phyloP scores from a whole-genome alignment of 1,140 invertebrate species.

The Sitobion miscanthi region DNA sequence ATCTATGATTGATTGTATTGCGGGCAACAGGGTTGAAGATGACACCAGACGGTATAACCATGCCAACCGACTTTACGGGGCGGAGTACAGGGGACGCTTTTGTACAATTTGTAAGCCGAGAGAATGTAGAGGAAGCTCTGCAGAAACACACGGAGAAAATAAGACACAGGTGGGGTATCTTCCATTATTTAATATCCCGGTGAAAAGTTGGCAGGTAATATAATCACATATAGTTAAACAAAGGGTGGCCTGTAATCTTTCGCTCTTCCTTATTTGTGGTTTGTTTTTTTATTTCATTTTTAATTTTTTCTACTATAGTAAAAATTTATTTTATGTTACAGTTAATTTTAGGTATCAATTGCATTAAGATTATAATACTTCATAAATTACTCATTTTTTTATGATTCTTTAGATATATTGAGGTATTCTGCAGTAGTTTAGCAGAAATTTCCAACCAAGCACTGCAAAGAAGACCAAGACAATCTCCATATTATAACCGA shows the following conservation, averaged over 20 bases:
- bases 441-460: slow-evolving; percentile 67
- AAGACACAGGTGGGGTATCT: slow-evolving; percentile 93
- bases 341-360: slow-evolving; percentile 27
- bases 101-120: slow-evolving; percentile 95
- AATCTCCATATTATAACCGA: slow-evolving; percentile 86
- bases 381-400: slow-evolving; percentile 54
- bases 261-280: slow-evolving; percentile 53
- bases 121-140: slow-evolving; percentile 93
- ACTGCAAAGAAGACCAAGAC: slow-evolving; percentile 66
- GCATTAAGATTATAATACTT: not conserved
- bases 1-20: slow-evolving; percentile 65
- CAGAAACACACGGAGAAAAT: slow-evolving; percentile 98
- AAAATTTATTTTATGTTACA: not conserved
- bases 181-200: slow-evolving; percentile 50
- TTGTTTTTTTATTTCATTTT: slow-evolving; percentile 46
- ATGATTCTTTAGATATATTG: slow-evolving; percentile 79
- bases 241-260: slow-evolving; percentile 53
- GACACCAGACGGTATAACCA: slow-evolving; percentile 92
- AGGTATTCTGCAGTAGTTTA: slow-evolving; percentile 89
- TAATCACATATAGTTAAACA: slow-evolving; percentile 48
- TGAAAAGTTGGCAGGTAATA: slow-evolving; percentile 54
- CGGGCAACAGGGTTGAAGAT: slow-evolving; percentile 91
- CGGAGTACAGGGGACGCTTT: slow-evolving; percentile 96
- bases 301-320: slow-evolving; percentile 12
- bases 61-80: slow-evolving; percentile 93